These are phyloP conservation scores for Wiebesia pumilae DNA, from an alignment of 1,140 invertebrate species.

Conservation along the genomic window DNA sequence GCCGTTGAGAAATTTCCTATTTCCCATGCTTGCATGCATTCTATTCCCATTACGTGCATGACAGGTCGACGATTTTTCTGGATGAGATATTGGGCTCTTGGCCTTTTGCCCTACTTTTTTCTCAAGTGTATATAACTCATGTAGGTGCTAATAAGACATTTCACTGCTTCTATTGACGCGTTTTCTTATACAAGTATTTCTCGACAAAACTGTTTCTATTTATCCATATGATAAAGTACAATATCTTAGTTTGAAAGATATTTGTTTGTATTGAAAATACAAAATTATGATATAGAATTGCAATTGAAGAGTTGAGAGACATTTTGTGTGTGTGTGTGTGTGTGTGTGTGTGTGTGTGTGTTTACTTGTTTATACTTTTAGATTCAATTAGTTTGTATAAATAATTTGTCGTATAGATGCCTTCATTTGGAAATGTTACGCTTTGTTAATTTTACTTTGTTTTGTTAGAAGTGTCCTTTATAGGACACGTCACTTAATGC, in stretches of 20 bases:
- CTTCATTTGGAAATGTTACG: neutral
- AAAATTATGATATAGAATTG: too few species aligned
- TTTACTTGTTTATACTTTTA: neutral
- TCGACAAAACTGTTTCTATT: neutral
- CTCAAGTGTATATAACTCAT: neutral
- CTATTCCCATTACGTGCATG: neutral
- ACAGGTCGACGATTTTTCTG: neutral
- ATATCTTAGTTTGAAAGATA: too few species aligned
- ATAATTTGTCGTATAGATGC: neutral
- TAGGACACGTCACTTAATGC: neutral
- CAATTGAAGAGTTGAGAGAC: neutral
- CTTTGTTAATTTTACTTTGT: neutral
- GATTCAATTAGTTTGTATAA: neutral
- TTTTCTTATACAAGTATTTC: neutral
- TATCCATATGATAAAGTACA: too few species aligned
- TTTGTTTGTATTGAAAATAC: too few species aligned
- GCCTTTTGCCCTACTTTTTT: constrained; percentile 5
- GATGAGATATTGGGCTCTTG: neutral
- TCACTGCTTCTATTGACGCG: neutral
- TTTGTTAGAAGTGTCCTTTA: constrained; percentile 24
- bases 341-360: too few species aligned
- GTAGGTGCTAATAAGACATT: neutral
- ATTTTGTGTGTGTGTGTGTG: too few species aligned
- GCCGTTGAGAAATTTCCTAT: constrained; percentile 49
- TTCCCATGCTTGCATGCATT: constrained; percentile 47